Conservation (phyloP, 2,888 invertebrate species). For the Dryomyza anilis region DNA sequence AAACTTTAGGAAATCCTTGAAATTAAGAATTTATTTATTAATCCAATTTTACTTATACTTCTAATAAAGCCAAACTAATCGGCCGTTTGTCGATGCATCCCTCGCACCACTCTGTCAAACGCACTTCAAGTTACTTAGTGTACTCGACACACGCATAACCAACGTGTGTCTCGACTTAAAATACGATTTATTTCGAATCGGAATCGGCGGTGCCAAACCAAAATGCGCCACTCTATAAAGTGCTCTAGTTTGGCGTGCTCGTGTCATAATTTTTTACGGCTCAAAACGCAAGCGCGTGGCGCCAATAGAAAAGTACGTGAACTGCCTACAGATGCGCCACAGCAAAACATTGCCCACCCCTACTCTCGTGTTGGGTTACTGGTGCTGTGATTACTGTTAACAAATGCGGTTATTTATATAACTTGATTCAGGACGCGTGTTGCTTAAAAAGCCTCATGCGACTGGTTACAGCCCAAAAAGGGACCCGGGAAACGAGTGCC, state of each 20-base stretch:
- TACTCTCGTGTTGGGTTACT: neutral
- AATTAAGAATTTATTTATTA: too few relatives aligned
- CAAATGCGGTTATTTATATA: constrained; percentile 16
- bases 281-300: constrained; percentile 31
- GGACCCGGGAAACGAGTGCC: constrained; percentile 37
- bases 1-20: too few relatives aligned
- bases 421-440: neutral
- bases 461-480: too few relatives aligned
- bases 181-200: constrained; percentile 45
- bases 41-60: too few relatives aligned
- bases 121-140: neutral
- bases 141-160: too few relatives aligned
- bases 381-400: constrained; percentile 16
- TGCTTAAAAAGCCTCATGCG: constrained; percentile 1
- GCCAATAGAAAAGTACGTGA: constrained; percentile 35
- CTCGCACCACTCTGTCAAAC: too few relatives aligned
- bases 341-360: neutral
- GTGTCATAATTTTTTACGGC: constrained; percentile 56
- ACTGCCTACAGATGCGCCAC: constrained; percentile 23
- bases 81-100: too few relatives aligned
- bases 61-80: too few relatives aligned
- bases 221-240: constrained; percentile 17
- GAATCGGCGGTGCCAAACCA: constrained; percentile 36
- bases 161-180: constrained; percentile 37
- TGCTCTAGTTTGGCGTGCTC: constrained; percentile 26